Conservation (phyloP, 2,113 vertebrate genomes). For the Chionodraco myersi region DNA sequence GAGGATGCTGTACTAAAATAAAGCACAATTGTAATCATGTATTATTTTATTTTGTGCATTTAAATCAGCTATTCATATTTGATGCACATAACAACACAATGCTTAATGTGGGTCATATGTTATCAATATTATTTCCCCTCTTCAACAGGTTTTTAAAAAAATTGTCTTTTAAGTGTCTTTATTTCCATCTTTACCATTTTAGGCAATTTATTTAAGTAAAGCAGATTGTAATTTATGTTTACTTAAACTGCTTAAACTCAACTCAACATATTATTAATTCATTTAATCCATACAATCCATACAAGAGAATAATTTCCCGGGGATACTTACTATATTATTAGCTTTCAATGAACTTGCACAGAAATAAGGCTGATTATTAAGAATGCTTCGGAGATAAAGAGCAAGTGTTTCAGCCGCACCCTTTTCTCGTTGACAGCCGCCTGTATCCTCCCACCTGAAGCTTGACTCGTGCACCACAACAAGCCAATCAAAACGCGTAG, state of each 20-base stretch:
- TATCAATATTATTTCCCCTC: not conserved
- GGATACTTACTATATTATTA: not conserved
- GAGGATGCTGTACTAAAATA: not conserved
- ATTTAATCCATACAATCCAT: not conserved
- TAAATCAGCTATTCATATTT: not conserved
- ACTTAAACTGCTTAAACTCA: not conserved
- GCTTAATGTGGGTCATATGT: not conserved
- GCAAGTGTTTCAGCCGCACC: conserved; percentile 19
- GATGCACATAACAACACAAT: not conserved
- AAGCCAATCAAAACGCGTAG: conserved; percentile 57
- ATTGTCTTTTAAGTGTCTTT: no score
- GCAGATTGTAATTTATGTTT: no score
- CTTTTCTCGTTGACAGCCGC: conserved; percentile 22
- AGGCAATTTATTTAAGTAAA: not conserved
- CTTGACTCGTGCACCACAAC: conserved; percentile 4
- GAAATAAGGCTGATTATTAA: not conserved
- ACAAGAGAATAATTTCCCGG: not conserved
- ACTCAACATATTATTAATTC: not conserved
- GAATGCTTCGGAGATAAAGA: not conserved
- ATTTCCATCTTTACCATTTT: not conserved
- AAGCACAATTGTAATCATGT: not conserved
- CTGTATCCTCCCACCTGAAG: conserved; percentile 18
- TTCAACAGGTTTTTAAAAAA: no score
- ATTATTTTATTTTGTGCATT: not conserved
- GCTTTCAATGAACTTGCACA: not conserved